Percentiles rank a stretch among this genome's conserved stretches.
phyloP scores from a whole-genome alignment of 1,140 invertebrate genomes.

The Glossosoma conforme region DNA sequence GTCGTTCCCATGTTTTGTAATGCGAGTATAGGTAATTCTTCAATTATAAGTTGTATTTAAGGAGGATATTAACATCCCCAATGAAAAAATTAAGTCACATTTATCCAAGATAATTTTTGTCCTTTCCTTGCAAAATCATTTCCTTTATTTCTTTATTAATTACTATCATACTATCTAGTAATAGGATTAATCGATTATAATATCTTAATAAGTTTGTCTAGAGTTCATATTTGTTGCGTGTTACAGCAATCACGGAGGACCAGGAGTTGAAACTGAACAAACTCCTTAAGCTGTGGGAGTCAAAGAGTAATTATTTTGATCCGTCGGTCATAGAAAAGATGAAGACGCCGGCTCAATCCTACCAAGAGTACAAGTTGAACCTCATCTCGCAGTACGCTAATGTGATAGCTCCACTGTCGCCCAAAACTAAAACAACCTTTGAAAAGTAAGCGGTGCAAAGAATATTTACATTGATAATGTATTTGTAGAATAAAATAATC shows the following conservation, averaged over 20 bases:
- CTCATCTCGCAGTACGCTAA: constrained; percentile 72
- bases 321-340: constrained; percentile 78
- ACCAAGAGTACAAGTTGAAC: constrained; percentile 79
- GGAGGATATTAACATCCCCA: not conserved
- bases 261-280: constrained; percentile 88
- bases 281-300: constrained; percentile 90
- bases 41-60: no score
- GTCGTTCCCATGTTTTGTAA: constrained; percentile 97
- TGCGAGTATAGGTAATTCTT: constrained; percentile 60
- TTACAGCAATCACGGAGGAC: constrained; percentile 74
- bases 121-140: not conserved
- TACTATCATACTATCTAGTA: no score
- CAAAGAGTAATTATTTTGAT: constrained; percentile 91
- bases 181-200: no score
- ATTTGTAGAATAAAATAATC: not conserved
- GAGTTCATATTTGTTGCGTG: not conserved
- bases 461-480: not conserved
- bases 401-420: constrained; percentile 69
- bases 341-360: constrained; percentile 70
- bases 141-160: no score
- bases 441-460: constrained; percentile 49
- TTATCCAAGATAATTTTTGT: not conserved
- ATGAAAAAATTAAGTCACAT: not conserved
- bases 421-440: constrained; percentile 70
- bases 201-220: no score